A percentile compares a stretch with the other conserved stretches of the same genome.
These are phyloP conservation scores for Phyllostomus hastatus DNA, from an alignment of 2,113 vertebrate genomes.

Conservation along the genomic window DNA sequence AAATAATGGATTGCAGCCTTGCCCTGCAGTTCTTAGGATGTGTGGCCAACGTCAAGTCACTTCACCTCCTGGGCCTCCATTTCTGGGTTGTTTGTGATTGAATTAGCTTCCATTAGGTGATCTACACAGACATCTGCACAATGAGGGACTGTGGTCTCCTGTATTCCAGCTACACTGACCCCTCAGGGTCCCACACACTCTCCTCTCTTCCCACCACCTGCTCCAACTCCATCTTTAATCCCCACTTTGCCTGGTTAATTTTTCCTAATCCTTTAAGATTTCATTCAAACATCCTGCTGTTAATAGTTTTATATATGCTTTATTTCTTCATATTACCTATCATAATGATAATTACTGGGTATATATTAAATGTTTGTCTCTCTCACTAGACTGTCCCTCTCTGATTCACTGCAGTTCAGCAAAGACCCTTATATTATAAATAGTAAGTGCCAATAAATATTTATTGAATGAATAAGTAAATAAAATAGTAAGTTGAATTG, in stretches of 20 bases:
- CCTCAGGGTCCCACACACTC: background rate
- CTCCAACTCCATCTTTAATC: background rate
- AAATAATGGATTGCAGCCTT: background rate
- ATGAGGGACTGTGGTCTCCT: background rate
- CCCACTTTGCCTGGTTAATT: background rate
- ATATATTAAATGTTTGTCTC: background rate
- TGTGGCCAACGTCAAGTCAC: background rate
- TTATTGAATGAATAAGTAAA: background rate
- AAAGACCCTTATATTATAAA: background rate
- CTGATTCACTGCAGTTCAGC: background rate
- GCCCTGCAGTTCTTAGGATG: background rate
- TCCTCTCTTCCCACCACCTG: background rate
- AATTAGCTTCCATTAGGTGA: rapidly evolving
- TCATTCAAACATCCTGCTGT: background rate
- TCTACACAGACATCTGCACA: background rate
- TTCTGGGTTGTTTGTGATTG: background rate
- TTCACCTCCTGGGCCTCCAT: background rate
- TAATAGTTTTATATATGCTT: background rate
- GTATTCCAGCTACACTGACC: background rate
- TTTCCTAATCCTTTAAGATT: background rate
- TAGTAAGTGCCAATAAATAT: background rate
- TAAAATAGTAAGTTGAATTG: background rate
- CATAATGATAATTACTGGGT: background rate
- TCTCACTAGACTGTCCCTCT: background rate
- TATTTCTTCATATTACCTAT: background rate